Evolutionary conservation across 2,797 vertebrate genomes (phyloP), one percentile per base, ranked within the genome.

Genomic region (Phoeniculus purpureus): DNA sequence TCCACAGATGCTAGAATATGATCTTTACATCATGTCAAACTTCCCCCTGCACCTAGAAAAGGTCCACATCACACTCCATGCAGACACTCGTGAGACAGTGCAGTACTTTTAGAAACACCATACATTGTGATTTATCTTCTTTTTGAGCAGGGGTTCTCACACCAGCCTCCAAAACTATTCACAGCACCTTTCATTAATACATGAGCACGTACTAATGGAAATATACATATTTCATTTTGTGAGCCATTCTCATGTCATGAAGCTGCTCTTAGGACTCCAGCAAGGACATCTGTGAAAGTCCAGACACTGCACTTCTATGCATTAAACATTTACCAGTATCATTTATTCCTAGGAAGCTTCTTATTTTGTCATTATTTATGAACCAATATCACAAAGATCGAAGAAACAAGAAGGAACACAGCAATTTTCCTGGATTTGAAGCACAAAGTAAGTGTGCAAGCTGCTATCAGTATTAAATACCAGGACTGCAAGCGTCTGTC

Each of bases 221-320:
- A 92, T 70, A 87, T 76, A 47, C 45, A 92, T 92, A 82, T 91
- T 92, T 90, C 56, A 96, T 88, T 91, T 83, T 80, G 73, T 32
- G 45, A 91, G 65, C 81, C 65, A 51, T 72, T 92, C 79, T 74
- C 55, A 59, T 8, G 55, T 68, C 73, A 67, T 25, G 68, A 43
- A 21, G 37, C 70, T 76, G 65, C 27, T 74, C 81, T 65, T 27
- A 83, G 37, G 68, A 66, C 34, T 85, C 37, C 16, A 55, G 12
- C 25, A 26, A 85, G 50, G 14, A 10, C 26, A 61, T 91, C 66
- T 70, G 5, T 60, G 45, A 26, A 75, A 89, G 87, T 68, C 58
- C 70, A 75, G 47, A 47, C 29, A 34, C 48, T 29, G 58, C 51
- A 66, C 40, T 80, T 74, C 11, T 31, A 77, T 1, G 3, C 68